A percentile compares a stretch with the other conserved stretches of the same genome.
These are phyloP conservation scores for Oreochromis aureus DNA, from an alignment of 2,113 vertebrate species.

Conservation along the genomic window DNA sequence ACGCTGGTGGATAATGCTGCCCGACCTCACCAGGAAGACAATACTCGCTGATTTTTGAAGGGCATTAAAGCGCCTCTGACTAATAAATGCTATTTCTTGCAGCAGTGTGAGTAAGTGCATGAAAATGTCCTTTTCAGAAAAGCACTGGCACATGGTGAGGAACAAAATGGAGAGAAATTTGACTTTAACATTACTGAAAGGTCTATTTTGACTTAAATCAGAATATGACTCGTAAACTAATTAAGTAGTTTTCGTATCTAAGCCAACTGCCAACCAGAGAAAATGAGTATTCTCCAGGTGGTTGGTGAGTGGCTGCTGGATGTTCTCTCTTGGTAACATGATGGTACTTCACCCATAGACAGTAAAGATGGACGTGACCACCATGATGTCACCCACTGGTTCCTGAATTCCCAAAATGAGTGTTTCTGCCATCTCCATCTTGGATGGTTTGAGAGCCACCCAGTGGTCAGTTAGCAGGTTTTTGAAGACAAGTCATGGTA, in stretches of 20 bases:
- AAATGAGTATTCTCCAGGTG: too few relatives aligned
- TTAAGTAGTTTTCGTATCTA: rapidly evolving
- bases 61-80: not conserved
- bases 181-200: not conserved
- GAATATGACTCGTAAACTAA: not conserved
- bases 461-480: not conserved
- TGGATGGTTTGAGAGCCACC: not conserved
- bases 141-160: not conserved
- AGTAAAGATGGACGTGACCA: not conserved
- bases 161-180: not conserved
- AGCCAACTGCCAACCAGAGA: not conserved
- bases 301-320: too few relatives aligned
- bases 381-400: not conserved
- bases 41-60: not conserved
- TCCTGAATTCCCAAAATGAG: not conserved
- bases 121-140: not conserved
- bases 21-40: not conserved
- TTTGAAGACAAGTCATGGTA: not conserved
- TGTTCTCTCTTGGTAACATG: too few relatives aligned
- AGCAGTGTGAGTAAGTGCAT: not conserved
- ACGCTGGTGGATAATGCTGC: not conserved
- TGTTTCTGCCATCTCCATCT: rapidly evolving
- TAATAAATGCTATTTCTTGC: not conserved
- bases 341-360: not conserved
- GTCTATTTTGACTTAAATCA: not conserved